Evolutionary conservation across 1,140 invertebrate genomes (phyloP), one percentile per base, ranked within the genome.

Genomic region (Eriosoma lanigerum): DNA sequence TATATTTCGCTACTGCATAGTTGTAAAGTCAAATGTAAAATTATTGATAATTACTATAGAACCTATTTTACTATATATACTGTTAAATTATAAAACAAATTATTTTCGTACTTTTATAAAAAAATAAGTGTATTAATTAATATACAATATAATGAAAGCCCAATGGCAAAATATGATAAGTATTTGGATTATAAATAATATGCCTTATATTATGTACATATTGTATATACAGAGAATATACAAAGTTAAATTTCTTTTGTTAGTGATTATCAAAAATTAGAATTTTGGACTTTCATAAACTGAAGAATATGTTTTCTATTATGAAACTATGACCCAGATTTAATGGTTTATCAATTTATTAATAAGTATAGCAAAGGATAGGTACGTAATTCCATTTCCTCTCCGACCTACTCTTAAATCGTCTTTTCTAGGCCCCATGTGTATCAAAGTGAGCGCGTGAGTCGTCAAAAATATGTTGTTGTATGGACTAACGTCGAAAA

Each of bases 351-450:
- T 66, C 21, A 68, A 68, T 68, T 8, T 48, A 48, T 68, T 44
- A 1, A 24, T 68, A 48, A 19, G 21, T 17, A 26, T 15, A 24
- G 44, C 66, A 4, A 24, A 21, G 2, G 26, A 21, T 21, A 8
- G 21, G 9, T 68, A 68, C 44, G 66, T 68, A 44, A 48, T 68
- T 68, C 44, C 21, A n/a, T 68, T 68, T 46, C 21, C 44, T 68
- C 48, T 46, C 21, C 44, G n/a, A 68, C 21, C 21, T 12, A 29
- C 58, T 15, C 44, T 17, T 2, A 5, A 38, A 38, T 9, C 62
- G 21, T 68, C 15, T n/a, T 26, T 5, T 15, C 9, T n/a, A 17
- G 13, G 13, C 13, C 21, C 5, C 38, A 9, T 19, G 13, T 68
- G 38, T 8, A 48, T 46, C 26, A 32, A 62, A 17, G 26, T 24